Evolutionary conservation across 2,888 invertebrate species (phyloP).

Genomic region (Diarsia dahlii): DNA sequence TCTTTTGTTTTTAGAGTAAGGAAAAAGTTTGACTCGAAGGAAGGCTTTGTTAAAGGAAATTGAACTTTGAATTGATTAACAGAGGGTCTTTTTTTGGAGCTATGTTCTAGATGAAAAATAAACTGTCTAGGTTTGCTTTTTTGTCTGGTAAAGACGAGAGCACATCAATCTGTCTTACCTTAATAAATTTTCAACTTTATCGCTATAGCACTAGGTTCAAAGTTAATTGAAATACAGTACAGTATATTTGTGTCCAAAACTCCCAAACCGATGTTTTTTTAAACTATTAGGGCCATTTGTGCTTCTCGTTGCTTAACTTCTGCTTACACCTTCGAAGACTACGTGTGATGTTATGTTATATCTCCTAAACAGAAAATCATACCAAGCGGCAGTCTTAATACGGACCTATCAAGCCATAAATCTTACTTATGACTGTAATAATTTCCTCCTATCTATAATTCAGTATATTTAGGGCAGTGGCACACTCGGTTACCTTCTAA

Average conservation of each 20-base stretch:
- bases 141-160: not conserved
- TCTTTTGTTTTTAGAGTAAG: slow-evolving; percentile 8
- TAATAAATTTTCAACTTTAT: too few relatives aligned
- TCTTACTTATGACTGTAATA: slow-evolving; percentile 18
- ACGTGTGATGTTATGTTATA: not conserved
- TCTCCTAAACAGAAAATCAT: not conserved
- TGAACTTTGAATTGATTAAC: not conserved
- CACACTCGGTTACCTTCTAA: slow-evolving; percentile 15
- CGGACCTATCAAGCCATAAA: slow-evolving; percentile 21
- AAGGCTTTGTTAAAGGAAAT: not conserved
- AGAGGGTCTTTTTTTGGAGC: not conserved
- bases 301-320: too few relatives aligned
- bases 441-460: slow-evolving; percentile 28
- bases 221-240: too few relatives aligned
- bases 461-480: slow-evolving; percentile 25
- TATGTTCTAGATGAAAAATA: not conserved
- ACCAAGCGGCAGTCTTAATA: not conserved
- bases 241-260: too few relatives aligned
- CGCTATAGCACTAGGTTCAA: too few relatives aligned
- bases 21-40: not conserved
- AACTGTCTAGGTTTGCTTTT: not conserved
- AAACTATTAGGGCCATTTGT: not conserved
- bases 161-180: too few relatives aligned
- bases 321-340: too few relatives aligned
- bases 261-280: not conserved